Evolutionary conservation across 2,888 invertebrate genomes (phyloP).

Genomic region (Dryadula phaetusa): DNA sequence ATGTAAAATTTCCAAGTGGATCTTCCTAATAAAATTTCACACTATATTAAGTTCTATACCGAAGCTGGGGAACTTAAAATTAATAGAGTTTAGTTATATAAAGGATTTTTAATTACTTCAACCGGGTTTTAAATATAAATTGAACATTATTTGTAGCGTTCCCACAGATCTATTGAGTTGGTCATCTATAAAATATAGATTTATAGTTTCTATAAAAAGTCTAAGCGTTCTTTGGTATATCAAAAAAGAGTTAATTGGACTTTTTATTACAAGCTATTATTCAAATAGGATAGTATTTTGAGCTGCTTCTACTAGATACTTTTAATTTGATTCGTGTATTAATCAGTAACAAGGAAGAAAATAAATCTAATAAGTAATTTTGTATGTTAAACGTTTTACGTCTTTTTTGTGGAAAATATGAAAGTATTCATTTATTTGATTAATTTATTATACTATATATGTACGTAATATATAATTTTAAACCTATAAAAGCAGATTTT

Average conservation of each 20-base stretch:
- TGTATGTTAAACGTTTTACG: constrained; percentile 18
- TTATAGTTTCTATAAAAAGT: constrained; percentile 51
- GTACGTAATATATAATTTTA: too few relatives aligned
- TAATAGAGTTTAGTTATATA: constrained; percentile 13
- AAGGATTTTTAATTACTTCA: constrained; percentile 36
- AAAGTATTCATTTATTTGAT: not conserved
- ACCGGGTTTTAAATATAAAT: constrained; percentile 35
- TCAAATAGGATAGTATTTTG: constrained; percentile 42
- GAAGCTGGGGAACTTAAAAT: not conserved
- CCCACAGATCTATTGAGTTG: constrained; percentile 46
- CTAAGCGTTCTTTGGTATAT: constrained; percentile 45
- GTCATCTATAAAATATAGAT: constrained; percentile 50
- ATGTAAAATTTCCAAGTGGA: not conserved
- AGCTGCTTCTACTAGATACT: constrained; percentile 36
- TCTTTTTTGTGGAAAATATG: constrained; percentile 20
- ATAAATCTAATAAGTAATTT: constrained; percentile 29
- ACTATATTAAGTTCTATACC: not conserved
- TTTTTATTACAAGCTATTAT: constrained; percentile 48
- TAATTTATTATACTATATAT: not conserved
- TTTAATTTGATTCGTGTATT: constrained; percentile 42
- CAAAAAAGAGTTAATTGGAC: constrained; percentile 49
- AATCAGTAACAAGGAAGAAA: constrained; percentile 38
- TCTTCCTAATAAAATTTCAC: not conserved
- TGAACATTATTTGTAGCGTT: constrained; percentile 40
- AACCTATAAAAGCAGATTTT: too few relatives aligned